These are phyloP conservation scores for Asbolus verrucosus DNA, from an alignment of 1,140 invertebrate genomes.

Conservation along the genomic window DNA sequence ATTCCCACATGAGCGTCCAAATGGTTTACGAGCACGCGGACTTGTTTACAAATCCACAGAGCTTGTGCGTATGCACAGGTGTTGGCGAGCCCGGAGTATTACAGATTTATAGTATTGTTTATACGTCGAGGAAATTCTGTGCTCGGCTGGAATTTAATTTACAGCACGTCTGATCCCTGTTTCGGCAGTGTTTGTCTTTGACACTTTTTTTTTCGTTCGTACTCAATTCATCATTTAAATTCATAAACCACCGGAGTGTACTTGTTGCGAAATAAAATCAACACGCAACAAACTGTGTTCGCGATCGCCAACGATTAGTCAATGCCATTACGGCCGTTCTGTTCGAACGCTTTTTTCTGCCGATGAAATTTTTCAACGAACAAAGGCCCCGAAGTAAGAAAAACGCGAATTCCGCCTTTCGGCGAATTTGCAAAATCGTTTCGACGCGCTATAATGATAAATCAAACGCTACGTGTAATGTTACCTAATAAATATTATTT, in stretches of 20 bases:
- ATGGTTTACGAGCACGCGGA: too few species aligned
- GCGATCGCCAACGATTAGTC: constrained; percentile 26
- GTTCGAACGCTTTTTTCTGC: not conserved
- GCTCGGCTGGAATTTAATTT: not conserved
- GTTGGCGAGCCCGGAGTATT: constrained; percentile 5
- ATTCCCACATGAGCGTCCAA: too few species aligned
- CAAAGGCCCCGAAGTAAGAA: not conserved
- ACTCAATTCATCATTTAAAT: constrained; percentile 35
- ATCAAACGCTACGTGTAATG: constrained; percentile 35
- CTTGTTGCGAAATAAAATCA: constrained; percentile 36
- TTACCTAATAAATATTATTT: constrained; percentile 26
- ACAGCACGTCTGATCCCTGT: constrained; percentile 5
- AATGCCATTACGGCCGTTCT: constrained; percentile 20
- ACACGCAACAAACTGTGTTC: constrained; percentile 24
- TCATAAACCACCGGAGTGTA: constrained; percentile 21
- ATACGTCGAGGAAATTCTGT: not conserved
- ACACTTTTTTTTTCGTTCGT: constrained; percentile 24
- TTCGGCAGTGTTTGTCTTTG: constrained; percentile 24
- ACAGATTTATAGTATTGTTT: constrained; percentile 18
- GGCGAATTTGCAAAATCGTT: constrained; percentile 22
- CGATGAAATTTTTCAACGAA: not conserved
- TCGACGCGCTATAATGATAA: constrained; percentile 31
- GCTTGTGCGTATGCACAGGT: not conserved
- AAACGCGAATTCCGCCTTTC: constrained; percentile 21
- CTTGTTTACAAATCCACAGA: too few species aligned